Conservation (phyloP, 2,113 vertebrate genomes). For the Epinephelus fuscoguttatus region DNA sequence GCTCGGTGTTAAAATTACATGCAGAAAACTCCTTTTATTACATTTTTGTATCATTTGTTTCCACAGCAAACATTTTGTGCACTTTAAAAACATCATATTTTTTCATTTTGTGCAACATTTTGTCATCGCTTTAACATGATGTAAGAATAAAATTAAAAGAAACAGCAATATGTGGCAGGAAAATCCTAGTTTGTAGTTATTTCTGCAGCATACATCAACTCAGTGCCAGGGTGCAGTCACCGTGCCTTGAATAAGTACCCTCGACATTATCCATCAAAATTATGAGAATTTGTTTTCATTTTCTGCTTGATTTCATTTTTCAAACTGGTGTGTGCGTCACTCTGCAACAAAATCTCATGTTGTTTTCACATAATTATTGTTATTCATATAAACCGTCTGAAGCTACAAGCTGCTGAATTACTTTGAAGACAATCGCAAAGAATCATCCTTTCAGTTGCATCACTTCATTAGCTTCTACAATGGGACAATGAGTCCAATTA, state of each 20-base stretch:
- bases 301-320: conserved; percentile 26
- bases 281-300: conserved; percentile 47
- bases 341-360: neutral
- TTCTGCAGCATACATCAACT: neutral
- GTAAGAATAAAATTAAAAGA: neutral
- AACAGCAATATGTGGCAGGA: too few species aligned
- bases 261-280: conserved; percentile 13
- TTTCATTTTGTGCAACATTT: neutral
- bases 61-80: neutral
- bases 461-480: conserved; percentile 77
- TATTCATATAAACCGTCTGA: conserved; percentile 1
- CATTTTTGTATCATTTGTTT: neutral
- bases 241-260: neutral
- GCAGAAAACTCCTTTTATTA: neutral
- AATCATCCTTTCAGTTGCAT: conserved; percentile 59
- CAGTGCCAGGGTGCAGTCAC: neutral
- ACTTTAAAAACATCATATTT: neutral
- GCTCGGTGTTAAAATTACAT: neutral
- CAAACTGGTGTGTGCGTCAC: neutral
- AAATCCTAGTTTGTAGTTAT: neutral
- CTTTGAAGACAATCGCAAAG: conserved; percentile 55
- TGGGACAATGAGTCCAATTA: conserved; percentile 72
- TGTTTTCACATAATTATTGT: conserved; percentile 29
- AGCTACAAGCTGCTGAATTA: conserved; percentile 48
- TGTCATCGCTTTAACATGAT: neutral